These are phyloP conservation scores for Epinotia bilunana DNA, from an alignment of 2,888 invertebrate genomes.

Conservation along the genomic window DNA sequence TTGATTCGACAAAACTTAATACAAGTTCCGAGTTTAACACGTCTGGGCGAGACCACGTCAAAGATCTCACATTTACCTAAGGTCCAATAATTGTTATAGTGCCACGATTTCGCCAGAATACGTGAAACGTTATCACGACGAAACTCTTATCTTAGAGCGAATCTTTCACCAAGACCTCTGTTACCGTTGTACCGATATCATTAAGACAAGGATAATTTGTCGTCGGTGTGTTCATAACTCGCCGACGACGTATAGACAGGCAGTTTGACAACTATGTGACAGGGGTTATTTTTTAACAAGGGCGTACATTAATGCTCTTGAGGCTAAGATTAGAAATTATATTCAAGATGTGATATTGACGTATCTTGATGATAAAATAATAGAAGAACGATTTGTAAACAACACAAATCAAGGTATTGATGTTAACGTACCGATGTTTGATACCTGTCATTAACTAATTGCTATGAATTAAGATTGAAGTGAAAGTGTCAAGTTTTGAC, in stretches of 20 bases:
- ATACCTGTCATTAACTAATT: no score
- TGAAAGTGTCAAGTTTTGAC: no score
- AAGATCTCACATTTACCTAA: background rate
- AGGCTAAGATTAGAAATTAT: conserved; percentile 10
- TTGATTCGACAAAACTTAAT: background rate
- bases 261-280: conserved; percentile 43
- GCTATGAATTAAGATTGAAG: no score
- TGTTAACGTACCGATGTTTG: background rate
- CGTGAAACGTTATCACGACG: conserved; percentile 12
- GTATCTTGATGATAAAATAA: background rate
- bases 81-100: background rate
- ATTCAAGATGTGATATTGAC: conserved; percentile 1
- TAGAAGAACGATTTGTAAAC: conserved; percentile 6
- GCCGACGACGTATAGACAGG: conserved; percentile 34
- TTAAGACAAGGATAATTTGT: conserved; percentile 44
- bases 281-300: conserved; percentile 34
- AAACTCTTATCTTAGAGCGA: background rate
- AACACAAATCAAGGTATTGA: background rate
- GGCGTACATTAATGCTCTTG: conserved; percentile 21
- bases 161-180: conserved; percentile 14
- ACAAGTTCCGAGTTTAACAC: background rate
- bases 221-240: conserved; percentile 40
- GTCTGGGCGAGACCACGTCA: background rate
- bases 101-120: background rate
- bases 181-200: conserved; percentile 10